Conservation (phyloP, 2,113 vertebrate genomes). For the Tragelaphus strepsiceros region DNA sequence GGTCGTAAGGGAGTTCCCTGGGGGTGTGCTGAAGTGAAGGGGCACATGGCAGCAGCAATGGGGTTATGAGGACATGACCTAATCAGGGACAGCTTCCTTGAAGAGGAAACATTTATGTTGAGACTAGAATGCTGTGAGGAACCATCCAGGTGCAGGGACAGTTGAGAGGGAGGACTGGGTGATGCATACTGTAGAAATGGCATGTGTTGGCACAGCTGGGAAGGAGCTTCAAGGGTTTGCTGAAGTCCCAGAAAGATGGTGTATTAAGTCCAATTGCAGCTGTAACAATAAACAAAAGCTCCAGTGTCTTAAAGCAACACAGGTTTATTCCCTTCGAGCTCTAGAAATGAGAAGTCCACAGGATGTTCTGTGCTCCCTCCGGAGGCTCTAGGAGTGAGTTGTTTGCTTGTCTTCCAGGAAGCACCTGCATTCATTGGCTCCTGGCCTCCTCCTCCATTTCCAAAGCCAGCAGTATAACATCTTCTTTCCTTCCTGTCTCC, state of each 20-base stretch:
- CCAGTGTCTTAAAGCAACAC: not conserved
- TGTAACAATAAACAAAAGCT: not conserved
- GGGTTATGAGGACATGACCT: not conserved
- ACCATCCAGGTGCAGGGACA: not conserved
- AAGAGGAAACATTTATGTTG: not conserved
- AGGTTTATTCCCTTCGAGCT: not conserved
- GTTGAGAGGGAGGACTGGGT: not conserved
- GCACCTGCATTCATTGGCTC: not conserved
- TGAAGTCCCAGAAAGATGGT: not conserved
- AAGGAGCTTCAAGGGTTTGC: not conserved
- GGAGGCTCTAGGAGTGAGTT: not conserved
- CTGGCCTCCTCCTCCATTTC: not conserved
- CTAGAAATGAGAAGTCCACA: not conserved
- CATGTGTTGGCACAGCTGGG: not conserved
- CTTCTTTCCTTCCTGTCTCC: not conserved
- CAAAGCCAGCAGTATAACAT: not conserved
- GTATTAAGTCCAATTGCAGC: not conserved
- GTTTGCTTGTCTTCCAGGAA: not conserved
- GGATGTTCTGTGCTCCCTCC: not conserved
- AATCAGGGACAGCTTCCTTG: not conserved
- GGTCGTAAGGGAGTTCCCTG: not conserved
- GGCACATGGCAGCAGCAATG: not conserved
- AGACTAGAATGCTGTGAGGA: not conserved
- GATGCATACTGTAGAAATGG: not conserved
- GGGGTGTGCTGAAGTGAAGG: not conserved